A percentile compares a stretch with the other conserved stretches of the same genome.
Conservation (phyloP, 92 coral and sea anemone species). For the Palythoa grandiflora region DNA sequence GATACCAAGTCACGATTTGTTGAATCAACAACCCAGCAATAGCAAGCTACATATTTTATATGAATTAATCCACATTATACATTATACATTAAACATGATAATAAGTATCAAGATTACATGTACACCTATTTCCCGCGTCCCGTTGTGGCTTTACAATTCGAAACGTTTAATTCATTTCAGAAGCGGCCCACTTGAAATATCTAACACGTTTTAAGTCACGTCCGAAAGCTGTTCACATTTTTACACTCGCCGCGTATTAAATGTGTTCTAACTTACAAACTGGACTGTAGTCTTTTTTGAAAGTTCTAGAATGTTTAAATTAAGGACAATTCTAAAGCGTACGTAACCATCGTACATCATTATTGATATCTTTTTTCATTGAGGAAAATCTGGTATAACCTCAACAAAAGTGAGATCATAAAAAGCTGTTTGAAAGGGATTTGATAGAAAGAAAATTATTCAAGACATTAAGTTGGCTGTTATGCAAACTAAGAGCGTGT, state of each 20-base stretch:
- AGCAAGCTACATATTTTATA: neutral
- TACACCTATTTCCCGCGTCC: neutral
- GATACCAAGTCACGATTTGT: neutral
- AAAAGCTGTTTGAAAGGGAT: neutral
- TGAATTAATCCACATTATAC: neutral
- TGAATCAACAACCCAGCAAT: neutral
- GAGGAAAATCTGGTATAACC: neutral
- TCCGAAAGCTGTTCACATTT: neutral
- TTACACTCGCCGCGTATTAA: neutral
- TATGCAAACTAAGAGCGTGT: conserved; percentile 35
- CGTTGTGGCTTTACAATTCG: neutral
- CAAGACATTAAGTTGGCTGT: neutral
- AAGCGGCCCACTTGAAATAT: neutral
- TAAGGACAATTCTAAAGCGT: neutral
- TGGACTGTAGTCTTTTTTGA: neutral
- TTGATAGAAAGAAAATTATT: neutral
- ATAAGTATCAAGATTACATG: conserved; percentile 7
- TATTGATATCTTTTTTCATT: neutral
- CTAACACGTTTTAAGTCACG: neutral
- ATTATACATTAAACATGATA: conserved; percentile 6
- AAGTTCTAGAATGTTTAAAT: neutral
- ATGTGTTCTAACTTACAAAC: neutral
- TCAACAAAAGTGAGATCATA: neutral
- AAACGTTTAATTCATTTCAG: neutral
- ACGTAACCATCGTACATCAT: too few relatives aligned